Evolutionary conservation across 2,797 vertebrate species (phyloP).

Genomic region (Lepidocolaptes lacrymiger): DNA sequence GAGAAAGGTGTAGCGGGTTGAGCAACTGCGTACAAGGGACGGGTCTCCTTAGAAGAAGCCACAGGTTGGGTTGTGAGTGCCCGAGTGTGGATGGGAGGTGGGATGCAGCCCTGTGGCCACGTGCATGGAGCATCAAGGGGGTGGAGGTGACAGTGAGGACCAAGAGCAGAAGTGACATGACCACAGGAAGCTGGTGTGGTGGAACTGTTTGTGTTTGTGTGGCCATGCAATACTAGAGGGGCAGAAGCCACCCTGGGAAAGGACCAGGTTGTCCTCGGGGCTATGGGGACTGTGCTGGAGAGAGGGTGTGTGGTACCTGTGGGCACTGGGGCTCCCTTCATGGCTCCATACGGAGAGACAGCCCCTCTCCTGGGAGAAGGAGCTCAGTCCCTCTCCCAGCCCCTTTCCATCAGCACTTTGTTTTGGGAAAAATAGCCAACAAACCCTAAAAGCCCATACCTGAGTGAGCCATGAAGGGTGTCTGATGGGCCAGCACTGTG

Average conservation of each 20-base stretch:
- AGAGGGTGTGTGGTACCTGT: background rate
- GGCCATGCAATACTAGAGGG: background rate
- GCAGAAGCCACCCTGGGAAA: background rate
- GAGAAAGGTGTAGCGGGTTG: background rate
- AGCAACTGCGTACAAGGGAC: accelerated
- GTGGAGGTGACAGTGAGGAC: background rate
- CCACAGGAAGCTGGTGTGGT: background rate
- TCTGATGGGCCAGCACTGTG: accelerated
- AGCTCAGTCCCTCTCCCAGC: background rate
- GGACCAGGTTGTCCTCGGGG: background rate
- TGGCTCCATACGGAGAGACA: accelerated
- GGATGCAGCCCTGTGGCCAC: background rate
- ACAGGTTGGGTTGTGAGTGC: background rate
- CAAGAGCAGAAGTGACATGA: background rate
- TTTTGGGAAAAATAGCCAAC: background rate
- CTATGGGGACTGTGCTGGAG: accelerated
- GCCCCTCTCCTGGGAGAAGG: background rate
- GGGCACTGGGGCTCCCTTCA: background rate
- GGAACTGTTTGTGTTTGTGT: background rate
- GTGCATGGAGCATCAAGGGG: background rate
- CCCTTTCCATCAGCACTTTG: background rate
- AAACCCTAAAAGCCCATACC: background rate
- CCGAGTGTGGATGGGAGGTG: background rate
- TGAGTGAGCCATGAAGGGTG: background rate
- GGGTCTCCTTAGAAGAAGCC: background rate